These are phyloP conservation scores for Anticlea derivata DNA, from an alignment of 2,888 invertebrate species.

Conservation along the genomic window DNA sequence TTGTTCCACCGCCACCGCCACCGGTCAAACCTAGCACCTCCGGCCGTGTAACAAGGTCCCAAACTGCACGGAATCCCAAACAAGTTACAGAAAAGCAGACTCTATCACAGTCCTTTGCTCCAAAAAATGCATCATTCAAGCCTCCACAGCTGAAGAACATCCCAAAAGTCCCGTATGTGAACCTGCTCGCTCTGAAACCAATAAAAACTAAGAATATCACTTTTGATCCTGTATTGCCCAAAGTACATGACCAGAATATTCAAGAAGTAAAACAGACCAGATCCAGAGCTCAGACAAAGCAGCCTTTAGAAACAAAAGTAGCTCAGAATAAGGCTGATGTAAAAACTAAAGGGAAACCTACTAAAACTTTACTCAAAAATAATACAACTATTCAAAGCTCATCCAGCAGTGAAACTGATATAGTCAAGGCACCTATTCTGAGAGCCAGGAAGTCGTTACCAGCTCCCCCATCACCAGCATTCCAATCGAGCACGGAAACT, in stretches of 20 bases:
- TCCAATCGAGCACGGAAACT: conserved; percentile 8
- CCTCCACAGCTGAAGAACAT: conserved; percentile 63
- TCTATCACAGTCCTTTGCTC: conserved; percentile 73
- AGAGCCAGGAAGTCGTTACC: conserved; percentile 4
- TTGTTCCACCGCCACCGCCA: conserved; percentile 59
- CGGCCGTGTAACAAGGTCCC: conserved; percentile 68
- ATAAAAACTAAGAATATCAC: conserved; percentile 43
- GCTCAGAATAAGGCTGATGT: conserved; percentile 29
- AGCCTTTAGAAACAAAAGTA: conserved; percentile 26
- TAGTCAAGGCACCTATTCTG: neutral
- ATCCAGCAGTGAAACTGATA: conserved; percentile 44
- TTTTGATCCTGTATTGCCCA: conserved; percentile 48
- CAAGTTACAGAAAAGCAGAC: conserved; percentile 25
- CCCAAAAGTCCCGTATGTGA: conserved; percentile 45
- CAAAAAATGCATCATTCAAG: conserved; percentile 78
- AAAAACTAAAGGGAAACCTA: conserved; percentile 35
- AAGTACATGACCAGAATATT: conserved; percentile 6
- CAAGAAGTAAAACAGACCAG: conserved; percentile 29
- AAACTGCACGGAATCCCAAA: conserved; percentile 44
- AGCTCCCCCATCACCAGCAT: neutral
- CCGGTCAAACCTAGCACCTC: conserved; percentile 58
- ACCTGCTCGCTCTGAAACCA: conserved; percentile 27
- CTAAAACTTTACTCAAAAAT: conserved; percentile 31
- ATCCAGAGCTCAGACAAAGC: conserved; percentile 32
- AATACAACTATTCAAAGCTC: conserved; percentile 34